Base-by-base conservation (phyloP, 2,888 invertebrate species). In the Lycia hirtaria region DNA sequence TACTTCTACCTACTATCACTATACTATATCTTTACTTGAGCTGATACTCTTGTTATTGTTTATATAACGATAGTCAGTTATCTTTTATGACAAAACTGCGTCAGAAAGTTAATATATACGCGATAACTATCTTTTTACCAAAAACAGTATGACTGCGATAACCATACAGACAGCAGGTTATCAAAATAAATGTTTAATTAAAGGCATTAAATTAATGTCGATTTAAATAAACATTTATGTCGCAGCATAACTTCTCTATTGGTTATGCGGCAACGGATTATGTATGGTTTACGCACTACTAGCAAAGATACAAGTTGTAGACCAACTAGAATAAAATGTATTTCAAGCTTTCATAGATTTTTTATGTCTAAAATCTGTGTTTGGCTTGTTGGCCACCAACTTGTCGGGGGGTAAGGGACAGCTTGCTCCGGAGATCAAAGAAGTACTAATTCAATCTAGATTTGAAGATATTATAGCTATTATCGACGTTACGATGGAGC, bases 61-160 rank as follows among this genome's bases (percentile, higher is more conserved):
- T 47, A 5, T n/a, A 35, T 15, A 24, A 35, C 24, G 35, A 35
- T 47, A 24, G 24, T 26, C 6, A 33, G 22, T 19, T 35, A 35
- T 47, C 47, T 24, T 24, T 32, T 22, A 45, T 45, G 45, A 45
- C 45, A 35, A 47, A 47, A 24, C 22, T 47, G 35, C 47, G 47
- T 47, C 47, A 47, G 47, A 35, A 35, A 35, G 35, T 47, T 30
- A 32, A 45, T 22, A 33, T 45, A 45, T 17, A 12, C 3, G 10
- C n/a, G 9, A 28, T 41, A 26, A 28, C 12, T 47, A 35, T 47
- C 35, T 35, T 47, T 17, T 26, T 35, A 35, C 24, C 15, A n/a
- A 24, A 47, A 47, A 47, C 47, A 47, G 6, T 10, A 19, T 4
- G 1, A 3, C 30, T 10, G 5, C 9, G 47, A 47, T 47, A 47